phyloP scores from a whole-genome alignment of 2,797 vertebrate species.

The Martes flavigula region DNA sequence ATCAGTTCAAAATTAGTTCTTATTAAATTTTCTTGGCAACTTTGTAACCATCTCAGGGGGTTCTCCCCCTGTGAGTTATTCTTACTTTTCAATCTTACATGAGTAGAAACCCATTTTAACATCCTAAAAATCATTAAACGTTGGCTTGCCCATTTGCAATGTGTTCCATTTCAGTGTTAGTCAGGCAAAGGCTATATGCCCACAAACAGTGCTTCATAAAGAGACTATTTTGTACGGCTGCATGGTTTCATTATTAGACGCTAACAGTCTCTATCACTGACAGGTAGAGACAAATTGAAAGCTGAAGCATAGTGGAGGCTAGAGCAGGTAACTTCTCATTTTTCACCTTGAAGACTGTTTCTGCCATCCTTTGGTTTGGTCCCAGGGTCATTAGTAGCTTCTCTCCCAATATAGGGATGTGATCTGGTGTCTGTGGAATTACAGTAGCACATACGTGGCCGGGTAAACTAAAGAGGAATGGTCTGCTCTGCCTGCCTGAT shows the following conservation, averaged over 20 bases:
- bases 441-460: conserved; percentile 67
- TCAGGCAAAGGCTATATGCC: neutral
- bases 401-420: conserved; percentile 67
- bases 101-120: conserved; percentile 54
- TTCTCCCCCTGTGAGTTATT: conserved; percentile 47
- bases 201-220: neutral
- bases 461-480: conserved; percentile 69
- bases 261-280: neutral
- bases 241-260: conserved; percentile 33
- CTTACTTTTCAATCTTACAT: conserved; percentile 66
- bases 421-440: conserved; percentile 66
- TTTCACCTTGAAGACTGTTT: conserved; percentile 72
- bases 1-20: conserved; percentile 86
- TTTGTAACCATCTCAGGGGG: conserved; percentile 60
- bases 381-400: conserved; percentile 73
- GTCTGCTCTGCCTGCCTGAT: conserved; percentile 71
- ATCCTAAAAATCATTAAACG: conserved; percentile 38
- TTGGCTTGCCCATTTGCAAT: neutral
- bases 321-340: conserved; percentile 72
- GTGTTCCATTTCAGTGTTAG: neutral
- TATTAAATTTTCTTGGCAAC: conserved; percentile 83
- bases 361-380: conserved; percentile 79
- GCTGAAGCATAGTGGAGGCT: conserved; percentile 2
- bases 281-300: conserved; percentile 32
- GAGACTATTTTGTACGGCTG: neutral